Base-by-base conservation (phyloP, 1,140 invertebrate genomes). In the Thalassaphorura encarpata region DNA sequence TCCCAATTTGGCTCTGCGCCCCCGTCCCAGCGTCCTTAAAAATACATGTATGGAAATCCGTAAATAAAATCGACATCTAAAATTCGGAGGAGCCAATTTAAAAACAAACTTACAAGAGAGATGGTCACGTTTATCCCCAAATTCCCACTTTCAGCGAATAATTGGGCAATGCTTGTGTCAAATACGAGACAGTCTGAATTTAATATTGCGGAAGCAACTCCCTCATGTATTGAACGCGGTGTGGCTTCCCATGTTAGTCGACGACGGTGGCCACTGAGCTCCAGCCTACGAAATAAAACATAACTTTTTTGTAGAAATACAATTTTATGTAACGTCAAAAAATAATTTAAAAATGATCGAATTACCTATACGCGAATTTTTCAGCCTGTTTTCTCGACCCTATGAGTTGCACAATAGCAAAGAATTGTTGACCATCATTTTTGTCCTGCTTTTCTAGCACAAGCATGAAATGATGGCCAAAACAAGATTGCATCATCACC, bases 401-500 rank as follows among this genome's bases (percentile, higher is more conserved):
- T 73, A 99, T 99, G 50, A 99, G 75, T 72, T 99, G 96, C 19
- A 99, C 97, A 67, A 99, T 97, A 5, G 97, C 97, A 77, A 98
- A 99, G 74, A 99, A 99, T 67, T 97, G 94, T 70, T 97, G 89
- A 8, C 91, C 93, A 76, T 97, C 91, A 70, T 84, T 92, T 70
- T 97, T 97, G 68, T 96, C 95, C 75, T 99, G 96, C 73, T 99
- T 99, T 74, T 99, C 96, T 26, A 99, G 76, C 18, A 99, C 94
- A 54, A 99, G 77, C 95, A 99, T 99, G 71, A 99, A 99, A 73
- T 98, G 89, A 70, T 97, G 91, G 52, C 89, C 90, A 72, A 97
- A 99, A 74, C 96, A 99, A 11, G 91, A 95, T 71, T 99, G 96
- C 94, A 99, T 98, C 96, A 99, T 99, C 0, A 99, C 97, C 97